Percentiles rank a stretch among this genome's conserved stretches.
Evolutionary conservation across 2,888 invertebrate genomes (phyloP).

Genomic region (Acrobeloides nanus): DNA sequence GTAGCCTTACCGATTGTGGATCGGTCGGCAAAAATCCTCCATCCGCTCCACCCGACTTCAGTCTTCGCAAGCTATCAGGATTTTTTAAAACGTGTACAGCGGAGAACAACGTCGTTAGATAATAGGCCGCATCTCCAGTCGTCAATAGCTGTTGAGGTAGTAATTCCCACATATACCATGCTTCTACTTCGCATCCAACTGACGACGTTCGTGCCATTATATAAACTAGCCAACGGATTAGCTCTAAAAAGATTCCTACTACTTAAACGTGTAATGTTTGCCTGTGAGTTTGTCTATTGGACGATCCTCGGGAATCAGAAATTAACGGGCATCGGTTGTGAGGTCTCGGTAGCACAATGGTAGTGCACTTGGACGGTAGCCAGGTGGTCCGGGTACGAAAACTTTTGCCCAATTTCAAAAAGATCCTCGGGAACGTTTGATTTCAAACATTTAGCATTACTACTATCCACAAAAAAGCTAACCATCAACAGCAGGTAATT

Average conservation of each 20-base stretch:
- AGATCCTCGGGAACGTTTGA: neutral
- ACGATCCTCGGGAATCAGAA: too few species aligned
- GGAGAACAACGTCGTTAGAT: constrained; percentile 82
- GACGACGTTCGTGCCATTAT: constrained; percentile 80
- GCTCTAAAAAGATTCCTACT: constrained; percentile 10
- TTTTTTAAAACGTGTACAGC: constrained; percentile 81
- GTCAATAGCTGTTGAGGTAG: constrained; percentile 75
- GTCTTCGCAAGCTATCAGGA: constrained; percentile 54
- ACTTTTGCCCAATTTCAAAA: too few species aligned
- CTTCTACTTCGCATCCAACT: constrained; percentile 72
- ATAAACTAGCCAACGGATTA: constrained; percentile 79
- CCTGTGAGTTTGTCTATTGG: too few species aligned
- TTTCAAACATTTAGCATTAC: neutral
- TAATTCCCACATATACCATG: constrained; percentile 84
- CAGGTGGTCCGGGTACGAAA: too few species aligned
- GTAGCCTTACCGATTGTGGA: constrained; percentile 3
- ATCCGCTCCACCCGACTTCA: too few species aligned
- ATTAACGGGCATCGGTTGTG: too few species aligned
- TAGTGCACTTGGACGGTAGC: too few species aligned
- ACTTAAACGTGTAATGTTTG: constrained; percentile 16
- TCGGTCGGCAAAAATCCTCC: too few species aligned
- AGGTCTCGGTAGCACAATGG: too few species aligned
- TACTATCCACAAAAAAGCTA: neutral
- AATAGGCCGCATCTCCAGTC: constrained; percentile 82
- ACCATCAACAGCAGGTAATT: constrained; percentile 17